Base-by-base conservation (phyloP, 2,797 vertebrate genomes). In the Lagodon rhomboides region DNA sequence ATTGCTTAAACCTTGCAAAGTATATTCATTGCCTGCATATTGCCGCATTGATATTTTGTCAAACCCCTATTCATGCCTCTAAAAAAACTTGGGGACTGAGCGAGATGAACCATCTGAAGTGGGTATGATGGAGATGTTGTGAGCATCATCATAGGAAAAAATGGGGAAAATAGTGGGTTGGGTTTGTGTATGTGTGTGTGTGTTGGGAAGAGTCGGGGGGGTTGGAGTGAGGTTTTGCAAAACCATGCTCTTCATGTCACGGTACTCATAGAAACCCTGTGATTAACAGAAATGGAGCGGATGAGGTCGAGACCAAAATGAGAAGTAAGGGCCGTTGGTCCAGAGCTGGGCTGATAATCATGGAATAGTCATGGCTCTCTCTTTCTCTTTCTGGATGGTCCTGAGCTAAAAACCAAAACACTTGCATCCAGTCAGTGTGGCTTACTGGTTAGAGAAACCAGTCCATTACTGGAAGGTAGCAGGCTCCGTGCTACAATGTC, bases 271-370 rank as follows among this genome's bases (percentile, higher is more conserved):
- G 93, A 87, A 95, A 95, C 91, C 93, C 90, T 93, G 89, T 94
- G 87, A 94, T 95, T 94, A 94, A 83, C 86, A 93, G 88, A 90
- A 94, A 91, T 92, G 90, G 90, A 90, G 91, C 87, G 90, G 93
- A 91, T 93, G 92, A 93, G 93, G 90, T 94, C 49, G 80, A 85
- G 86, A 90, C 90, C 88, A 90, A 92, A 92, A 94, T 89, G 89
- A 92, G 89, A 91, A 88, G 79, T 86, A 73, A 86, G 85, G 88
- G 80, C 82, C 56, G 44, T 86, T 22, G 74, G 86, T 90, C 83
- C 89, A 86, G 84, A 84, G 70, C 56, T 83, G 85, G 76, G 75
- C 82, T 90, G 87, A 87, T 91, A 74, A 80, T 88, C 84, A 91
- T 83, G 75, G 85, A 89, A 85, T 85, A 87, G 88, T 84, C 77